Evolutionary conservation across 2,113 vertebrate genomes (phyloP).

Genomic region (Atlantisia rogersi): DNA sequence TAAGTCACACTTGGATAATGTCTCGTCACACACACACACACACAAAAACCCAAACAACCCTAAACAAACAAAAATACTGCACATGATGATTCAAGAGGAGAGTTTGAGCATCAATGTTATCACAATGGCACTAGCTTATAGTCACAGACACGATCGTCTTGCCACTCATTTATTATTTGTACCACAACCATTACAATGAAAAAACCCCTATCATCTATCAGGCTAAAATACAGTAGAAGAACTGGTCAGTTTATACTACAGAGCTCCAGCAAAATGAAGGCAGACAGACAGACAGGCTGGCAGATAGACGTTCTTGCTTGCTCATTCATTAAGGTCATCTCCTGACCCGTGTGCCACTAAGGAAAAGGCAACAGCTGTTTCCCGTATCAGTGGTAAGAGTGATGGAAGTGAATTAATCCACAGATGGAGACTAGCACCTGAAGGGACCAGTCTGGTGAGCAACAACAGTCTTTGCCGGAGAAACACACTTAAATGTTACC

Average conservation of each 20-base stretch:
- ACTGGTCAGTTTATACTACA: background rate
- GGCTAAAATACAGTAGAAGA: background rate
- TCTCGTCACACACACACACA: background rate
- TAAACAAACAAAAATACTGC: background rate
- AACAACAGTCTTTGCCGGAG: constrained; percentile 38
- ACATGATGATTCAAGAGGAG: background rate
- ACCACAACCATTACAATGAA: background rate
- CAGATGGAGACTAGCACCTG: constrained; percentile 66
- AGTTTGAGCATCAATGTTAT: background rate
- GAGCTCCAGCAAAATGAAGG: background rate
- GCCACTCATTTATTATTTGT: background rate
- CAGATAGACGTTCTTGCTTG: background rate
- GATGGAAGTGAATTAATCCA: constrained; percentile 65
- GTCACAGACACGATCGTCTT: background rate
- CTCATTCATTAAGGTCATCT: constrained; percentile 60
- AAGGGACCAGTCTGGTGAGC: constrained; percentile 60
- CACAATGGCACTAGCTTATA: background rate
- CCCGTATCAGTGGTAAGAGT: constrained; percentile 48
- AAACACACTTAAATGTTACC: constrained; percentile 56
- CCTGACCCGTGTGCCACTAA: constrained; percentile 28
- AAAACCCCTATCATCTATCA: background rate
- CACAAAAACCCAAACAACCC: too few species aligned
- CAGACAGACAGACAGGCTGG: constrained; percentile 18
- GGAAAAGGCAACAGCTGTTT: constrained; percentile 69
- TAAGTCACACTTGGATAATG: background rate